Percentiles rank a stretch among this genome's conserved stretches.
These are phyloP conservation scores for Globicephala melas DNA, from an alignment of 2,113 vertebrate genomes.

Conservation along the genomic window DNA sequence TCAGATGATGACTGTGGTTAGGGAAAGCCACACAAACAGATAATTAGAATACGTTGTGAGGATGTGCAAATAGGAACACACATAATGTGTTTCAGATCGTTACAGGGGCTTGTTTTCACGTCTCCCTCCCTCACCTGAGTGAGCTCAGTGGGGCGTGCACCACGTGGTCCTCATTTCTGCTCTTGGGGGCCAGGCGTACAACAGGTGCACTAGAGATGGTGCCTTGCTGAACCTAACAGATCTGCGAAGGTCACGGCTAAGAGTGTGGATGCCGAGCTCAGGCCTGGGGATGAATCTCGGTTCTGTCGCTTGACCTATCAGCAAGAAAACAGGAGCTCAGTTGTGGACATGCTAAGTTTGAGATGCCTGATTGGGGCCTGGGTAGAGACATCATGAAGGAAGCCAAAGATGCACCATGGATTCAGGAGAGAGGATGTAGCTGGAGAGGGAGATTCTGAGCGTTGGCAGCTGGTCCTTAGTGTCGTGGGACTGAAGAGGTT, in stretches of 20 bases:
- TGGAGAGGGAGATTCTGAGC: not conserved
- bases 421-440: not conserved
- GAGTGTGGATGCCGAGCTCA: not conserved
- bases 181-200: not conserved
- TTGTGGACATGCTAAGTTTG: fast-evolving
- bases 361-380: not conserved
- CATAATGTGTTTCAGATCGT: fast-evolving
- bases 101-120: fast-evolving
- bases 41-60: fast-evolving
- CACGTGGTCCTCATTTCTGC: fast-evolving
- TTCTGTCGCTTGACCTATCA: not conserved
- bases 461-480: too few relatives aligned
- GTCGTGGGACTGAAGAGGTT: not conserved
- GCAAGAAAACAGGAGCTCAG: not conserved
- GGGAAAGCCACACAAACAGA: not conserved
- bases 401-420: not conserved
- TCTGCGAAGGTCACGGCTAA: fast-evolving
- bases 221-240: not conserved
- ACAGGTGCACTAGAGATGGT: fast-evolving
- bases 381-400: not conserved
- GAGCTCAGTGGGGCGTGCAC: fast-evolving
- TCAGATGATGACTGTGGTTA: not conserved
- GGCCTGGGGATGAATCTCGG: not conserved
- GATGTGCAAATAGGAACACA: fast-evolving
- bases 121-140: not conserved